phyloP scores from a whole-genome alignment of 2,888 invertebrate genomes.

The Dryococelus australis region DNA sequence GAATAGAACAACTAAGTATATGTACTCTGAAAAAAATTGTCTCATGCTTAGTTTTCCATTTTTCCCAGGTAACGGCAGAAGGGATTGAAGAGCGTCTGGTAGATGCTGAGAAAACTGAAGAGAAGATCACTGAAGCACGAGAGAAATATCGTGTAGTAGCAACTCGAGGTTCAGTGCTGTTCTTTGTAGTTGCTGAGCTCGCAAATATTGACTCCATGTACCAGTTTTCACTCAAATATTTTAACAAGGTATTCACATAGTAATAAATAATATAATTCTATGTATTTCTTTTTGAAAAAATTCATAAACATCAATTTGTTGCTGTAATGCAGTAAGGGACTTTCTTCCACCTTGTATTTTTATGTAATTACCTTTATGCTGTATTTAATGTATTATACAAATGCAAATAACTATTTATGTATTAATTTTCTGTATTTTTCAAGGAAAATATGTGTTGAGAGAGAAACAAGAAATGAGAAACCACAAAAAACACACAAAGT shows the following conservation, averaged over 20 bases:
- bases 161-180: slow-evolving; percentile 86
- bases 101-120: slow-evolving; percentile 87
- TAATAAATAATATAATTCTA: neutral
- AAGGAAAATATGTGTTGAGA: too few species aligned
- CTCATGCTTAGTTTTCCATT: too few species aligned
- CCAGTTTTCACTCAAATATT: slow-evolving; percentile 92
- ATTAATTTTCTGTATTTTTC: too few species aligned
- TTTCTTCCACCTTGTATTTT: too few species aligned
- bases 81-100: slow-evolving; percentile 87
- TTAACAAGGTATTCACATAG: slow-evolving; percentile 67
- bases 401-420: too few species aligned
- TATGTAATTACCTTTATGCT: too few species aligned
- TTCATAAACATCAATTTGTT: neutral
- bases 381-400: too few species aligned
- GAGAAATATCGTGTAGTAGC: slow-evolving; percentile 88
- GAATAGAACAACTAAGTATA: neutral
- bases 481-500: too few species aligned
- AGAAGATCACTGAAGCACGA: slow-evolving; percentile 82
- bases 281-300: slow-evolving; percentile 7
- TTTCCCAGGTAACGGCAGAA: slow-evolving; percentile 80
- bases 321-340: neutral
- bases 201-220: slow-evolving; percentile 96
- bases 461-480: too few species aligned
- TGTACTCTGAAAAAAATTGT: neutral
- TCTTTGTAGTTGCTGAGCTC: slow-evolving; percentile 88